Evolutionary conservation across 2,797 vertebrate species (phyloP).

Genomic region (Valencia hispanica): DNA sequence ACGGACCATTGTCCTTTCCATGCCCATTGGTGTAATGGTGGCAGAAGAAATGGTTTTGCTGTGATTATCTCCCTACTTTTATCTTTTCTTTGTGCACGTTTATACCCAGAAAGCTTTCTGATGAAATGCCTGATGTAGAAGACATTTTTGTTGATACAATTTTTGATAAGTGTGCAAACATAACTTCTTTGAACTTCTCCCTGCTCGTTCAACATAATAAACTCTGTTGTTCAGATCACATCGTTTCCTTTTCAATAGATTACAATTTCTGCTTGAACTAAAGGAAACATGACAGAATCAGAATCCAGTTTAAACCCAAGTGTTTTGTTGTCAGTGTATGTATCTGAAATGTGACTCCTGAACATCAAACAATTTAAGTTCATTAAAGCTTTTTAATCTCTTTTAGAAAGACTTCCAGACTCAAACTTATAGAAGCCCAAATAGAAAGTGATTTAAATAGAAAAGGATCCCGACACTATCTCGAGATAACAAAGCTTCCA

Average conservation of each 20-base stretch:
- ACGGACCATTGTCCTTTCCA: slow-evolving; percentile 63
- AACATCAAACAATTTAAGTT: background rate
- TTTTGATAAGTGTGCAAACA: background rate
- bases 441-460: background rate
- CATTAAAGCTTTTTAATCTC: background rate
- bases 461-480: background rate
- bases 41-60: slow-evolving; percentile 8
- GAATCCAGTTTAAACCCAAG: background rate
- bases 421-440: background rate
- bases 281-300: background rate
- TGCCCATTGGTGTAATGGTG: slow-evolving; percentile 63
- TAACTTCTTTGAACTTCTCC: background rate
- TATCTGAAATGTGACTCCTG: background rate
- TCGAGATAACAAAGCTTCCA: background rate
- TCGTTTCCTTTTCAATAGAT: background rate
- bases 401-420: background rate
- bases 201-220: background rate
- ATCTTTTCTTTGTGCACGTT: background rate
- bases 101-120: background rate
- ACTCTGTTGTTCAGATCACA: background rate
- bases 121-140: background rate
- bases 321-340: background rate
- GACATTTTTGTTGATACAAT: background rate
- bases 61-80: background rate
- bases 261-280: background rate